These are phyloP conservation scores for Leptopilina myrica DNA, from an alignment of 2,888 invertebrate species.

Conservation along the genomic window DNA sequence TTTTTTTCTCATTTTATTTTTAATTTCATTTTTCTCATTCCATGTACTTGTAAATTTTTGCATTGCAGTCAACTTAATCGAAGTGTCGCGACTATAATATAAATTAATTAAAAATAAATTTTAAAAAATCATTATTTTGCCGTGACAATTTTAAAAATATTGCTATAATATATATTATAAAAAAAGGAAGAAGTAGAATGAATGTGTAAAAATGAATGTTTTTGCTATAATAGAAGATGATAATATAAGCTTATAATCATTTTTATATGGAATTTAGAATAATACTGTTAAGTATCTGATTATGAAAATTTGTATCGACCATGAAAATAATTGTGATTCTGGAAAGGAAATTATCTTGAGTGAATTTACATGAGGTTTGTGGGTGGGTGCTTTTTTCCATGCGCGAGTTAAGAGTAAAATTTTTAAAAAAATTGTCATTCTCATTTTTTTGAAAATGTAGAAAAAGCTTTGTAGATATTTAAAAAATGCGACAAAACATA, in stretches of 20 bases:
- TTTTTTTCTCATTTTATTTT: not conserved
- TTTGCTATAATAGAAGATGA: not conserved
- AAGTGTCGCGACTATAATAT: not conserved
- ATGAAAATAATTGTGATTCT: not conserved
- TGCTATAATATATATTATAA: not conserved
- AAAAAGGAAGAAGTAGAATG: not conserved
- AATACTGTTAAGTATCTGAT: not conserved
- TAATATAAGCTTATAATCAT: slow-evolving; percentile 17
- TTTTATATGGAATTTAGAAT: slow-evolving; percentile 26
- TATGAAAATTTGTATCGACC: not conserved
- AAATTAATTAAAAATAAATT: not conserved
- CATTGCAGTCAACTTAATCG: not conserved
- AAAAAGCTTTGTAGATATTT: too few relatives aligned
- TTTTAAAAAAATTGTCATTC: too few relatives aligned
- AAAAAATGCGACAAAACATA: too few relatives aligned
- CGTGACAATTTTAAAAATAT: not conserved
- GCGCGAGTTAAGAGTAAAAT: not conserved
- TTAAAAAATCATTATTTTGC: not conserved
- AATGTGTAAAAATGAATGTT: slow-evolving; percentile 6
- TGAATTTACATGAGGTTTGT: not conserved
- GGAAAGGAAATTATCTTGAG: not conserved
- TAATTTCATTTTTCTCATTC: not conserved
- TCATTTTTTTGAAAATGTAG: too few relatives aligned
- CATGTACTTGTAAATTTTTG: not conserved
- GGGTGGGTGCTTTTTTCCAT: not conserved